phyloP scores from a whole-genome alignment of 2,113 vertebrate genomes.

The Macrotis lagotis region DNA sequence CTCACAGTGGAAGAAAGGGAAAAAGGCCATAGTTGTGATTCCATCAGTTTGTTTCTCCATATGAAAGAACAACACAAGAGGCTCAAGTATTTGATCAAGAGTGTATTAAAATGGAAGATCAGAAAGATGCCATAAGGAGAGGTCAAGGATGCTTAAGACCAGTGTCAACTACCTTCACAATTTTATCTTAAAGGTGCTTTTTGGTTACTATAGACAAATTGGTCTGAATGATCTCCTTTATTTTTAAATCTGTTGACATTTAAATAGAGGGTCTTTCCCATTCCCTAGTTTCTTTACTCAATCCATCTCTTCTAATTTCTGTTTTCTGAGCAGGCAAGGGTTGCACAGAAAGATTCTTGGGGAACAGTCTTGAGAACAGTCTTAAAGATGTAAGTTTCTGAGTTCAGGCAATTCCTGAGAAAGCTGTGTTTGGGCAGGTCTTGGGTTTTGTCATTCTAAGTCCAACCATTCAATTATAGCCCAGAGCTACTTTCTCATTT shows the following conservation, averaged over 20 bases:
- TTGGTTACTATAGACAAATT: background rate
- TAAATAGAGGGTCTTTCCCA: background rate
- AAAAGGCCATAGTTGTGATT: background rate
- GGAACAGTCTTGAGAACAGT: background rate
- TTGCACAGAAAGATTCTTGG: background rate
- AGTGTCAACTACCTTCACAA: background rate
- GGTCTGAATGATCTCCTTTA: background rate
- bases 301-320: background rate
- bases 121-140: background rate
- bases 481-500: background rate
- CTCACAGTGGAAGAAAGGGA: background rate
- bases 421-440: background rate
- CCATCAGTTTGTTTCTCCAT: background rate
- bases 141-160: background rate
- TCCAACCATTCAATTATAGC: background rate
- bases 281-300: background rate
- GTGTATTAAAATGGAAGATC: background rate
- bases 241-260: constrained; percentile 11
- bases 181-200: background rate
- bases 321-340: background rate
- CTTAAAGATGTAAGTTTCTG: background rate
- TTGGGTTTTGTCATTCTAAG: constrained; percentile 6
- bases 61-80: background rate
- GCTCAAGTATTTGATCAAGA: background rate
- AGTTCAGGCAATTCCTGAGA: background rate